Base-by-base conservation (phyloP, 2,113 vertebrate genomes). In the Globicephala melas region DNA sequence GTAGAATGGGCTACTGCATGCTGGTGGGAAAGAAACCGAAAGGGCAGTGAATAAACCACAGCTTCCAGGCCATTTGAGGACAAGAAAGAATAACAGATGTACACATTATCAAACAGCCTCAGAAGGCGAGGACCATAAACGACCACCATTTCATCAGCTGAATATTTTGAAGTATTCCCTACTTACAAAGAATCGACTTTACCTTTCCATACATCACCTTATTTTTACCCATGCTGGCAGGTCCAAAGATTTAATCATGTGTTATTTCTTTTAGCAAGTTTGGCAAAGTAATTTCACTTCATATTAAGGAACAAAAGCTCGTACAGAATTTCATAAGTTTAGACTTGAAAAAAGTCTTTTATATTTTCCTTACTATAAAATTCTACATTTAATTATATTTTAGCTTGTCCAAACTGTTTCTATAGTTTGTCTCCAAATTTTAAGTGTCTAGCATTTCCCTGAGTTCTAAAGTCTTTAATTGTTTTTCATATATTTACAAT, bases 391-490 rank as follows among this genome's bases (percentile, higher is more conserved):
- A 38, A 18, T 89, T 92, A 50, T 82, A 92, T 80, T 81, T 73
- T 88, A 88, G 47, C 70, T 44, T 26, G 3, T 55, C 1, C 8
- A 63, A 84, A 83, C 2, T 41, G 14, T 38, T 89, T 38, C 7
- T 15, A 63, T n/a, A 76, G 89, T 92, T 67, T 58, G 36, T 79
- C 68, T 96, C 70, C 77, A 97, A 60, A n/a, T 91, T 93, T 77
- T 58, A 81, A 71, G 31, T 91, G 53, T 65, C 26, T 17, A 84
- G 65, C 12, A 89, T 74, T 91, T 96, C 2, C 82, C 2, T 93
- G 33, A 81, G 17, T 93, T 91, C 31, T 74, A 28, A 74, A 38
- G 20, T 80, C 26, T 79, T 91, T 81, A 86, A 95, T 13, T 92
- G 13, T 5, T 80, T 88, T 71, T 63, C 8, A 81, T 31, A n/a